Evolutionary conservation across 2,113 vertebrate genomes (phyloP), one percentile per base, ranked within the genome.

Genomic region (Canis aureus): DNA sequence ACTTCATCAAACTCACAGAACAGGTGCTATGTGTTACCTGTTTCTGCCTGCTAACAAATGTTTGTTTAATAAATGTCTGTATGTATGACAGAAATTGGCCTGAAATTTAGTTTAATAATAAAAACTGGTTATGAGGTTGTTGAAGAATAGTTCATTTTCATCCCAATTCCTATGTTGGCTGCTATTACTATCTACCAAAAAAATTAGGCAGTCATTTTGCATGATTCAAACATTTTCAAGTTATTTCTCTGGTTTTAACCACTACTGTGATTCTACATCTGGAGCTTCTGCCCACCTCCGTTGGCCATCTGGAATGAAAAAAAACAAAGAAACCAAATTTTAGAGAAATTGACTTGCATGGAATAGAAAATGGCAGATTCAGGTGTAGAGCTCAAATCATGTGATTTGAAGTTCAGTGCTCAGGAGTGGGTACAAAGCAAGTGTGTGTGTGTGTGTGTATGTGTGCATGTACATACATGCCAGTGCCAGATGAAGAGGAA

Each of bases 381-480:
- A 67, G 22, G 49, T 23, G 16, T 62, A 85, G 71, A n/a, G 78
- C 11, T 38, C 60, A 74, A 43, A 23, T 17, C 25, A 43, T 16
- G 20, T 64, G 55, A 49, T 57, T 69, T 69, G 67, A 94, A 92
- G 43, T 55, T 79, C 55, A 64, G 20, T 22, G 32, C 11, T 94
- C 16, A 35, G 57, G 19, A 90, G 11, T 66, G 60, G 51, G 29
- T 27, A 85, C 51, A 89, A 62, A 82, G 60, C 27, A 55, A n/a
- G 8, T 6, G 29, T 11, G 23, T 38, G 23, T 35, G 20, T 17
- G 32, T 35, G 22, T 38, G 19, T 22, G 22, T 38, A 11, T 22
- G 22, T 5, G 17, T 13, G 8, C 0, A 0, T 1, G 0, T 15
- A 20, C 2, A 0, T 17, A 27, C 22, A 16, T 20, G 8, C 17